Evolutionary conservation across 2,888 invertebrate species (phyloP), one percentile per base, ranked within the genome.

Genomic region (Drosophila ochracea): DNA sequence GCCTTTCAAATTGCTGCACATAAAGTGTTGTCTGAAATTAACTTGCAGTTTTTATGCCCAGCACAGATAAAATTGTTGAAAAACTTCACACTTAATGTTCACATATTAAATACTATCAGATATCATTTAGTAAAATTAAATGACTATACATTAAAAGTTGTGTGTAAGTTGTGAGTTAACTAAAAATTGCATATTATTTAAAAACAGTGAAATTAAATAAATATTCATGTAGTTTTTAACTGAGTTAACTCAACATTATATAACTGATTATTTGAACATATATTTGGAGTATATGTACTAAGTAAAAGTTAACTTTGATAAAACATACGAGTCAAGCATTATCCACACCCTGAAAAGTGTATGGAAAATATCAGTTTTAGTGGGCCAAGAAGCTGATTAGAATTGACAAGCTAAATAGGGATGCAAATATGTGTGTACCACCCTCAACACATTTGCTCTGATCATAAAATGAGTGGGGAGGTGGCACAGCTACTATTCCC

Each of bases 21-120:
- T 80, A 87, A 87, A 84, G 71, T 84, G 73, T 70, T 73, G 79
- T 53, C 65, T 65, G 76, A 84, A 84, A 84, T 87, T 73, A 84
- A 87, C 87, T 86, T 68, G 77, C 63, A 33, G 31, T 71, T 68
- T 78, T 77, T 77, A 73, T 77, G 73, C 65, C 39, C 64, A 41
- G 49, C 66, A 11, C 54, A 69, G 82, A 83, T 83, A 85, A 76
- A 79, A 55, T 54, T 50, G 58, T 66, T 62, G 33, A 64, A 79
- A 63, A 71, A 53, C 47, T 61, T 53, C 63, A 33, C 60, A 71
- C 39, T 72, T 81, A 81, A 61, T 62, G 76, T 52, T 35, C 33
- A 35, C 13, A 13, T 11, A 35, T 35, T 35, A 35, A 35, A 35
- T 35, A 35, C 19, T 5, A 11, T 33, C 30, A 25, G 59, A 59